phyloP scores from a whole-genome alignment of 2,888 invertebrate species.

The Amblyjoppa fuscipennis region DNA sequence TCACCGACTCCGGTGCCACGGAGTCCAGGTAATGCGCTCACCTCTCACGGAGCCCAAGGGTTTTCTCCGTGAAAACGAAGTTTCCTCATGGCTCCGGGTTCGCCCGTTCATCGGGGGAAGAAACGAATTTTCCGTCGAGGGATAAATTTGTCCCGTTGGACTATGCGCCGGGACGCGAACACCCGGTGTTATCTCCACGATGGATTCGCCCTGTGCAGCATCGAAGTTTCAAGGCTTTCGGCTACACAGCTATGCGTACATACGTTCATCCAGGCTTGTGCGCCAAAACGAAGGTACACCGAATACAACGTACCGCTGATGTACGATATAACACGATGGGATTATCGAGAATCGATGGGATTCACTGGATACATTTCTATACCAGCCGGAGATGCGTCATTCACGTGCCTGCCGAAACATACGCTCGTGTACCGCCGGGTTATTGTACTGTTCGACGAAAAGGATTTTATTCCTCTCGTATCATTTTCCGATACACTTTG shows the following conservation, averaged over 20 bases:
- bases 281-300: slow-evolving; percentile 11
- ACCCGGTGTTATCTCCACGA: not conserved
- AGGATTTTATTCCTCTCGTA: not conserved
- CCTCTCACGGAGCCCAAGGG: slow-evolving; percentile 48
- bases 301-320: slow-evolving; percentile 48
- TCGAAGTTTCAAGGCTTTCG: not conserved
- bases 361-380: slow-evolving; percentile 41
- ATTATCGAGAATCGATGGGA: slow-evolving; percentile 64
- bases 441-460: slow-evolving; percentile 16
- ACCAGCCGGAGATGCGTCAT: slow-evolving; percentile 27
- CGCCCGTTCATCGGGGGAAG: slow-evolving; percentile 2
- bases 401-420: slow-evolving; percentile 22
- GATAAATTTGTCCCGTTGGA: slow-evolving; percentile 60
- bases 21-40: slow-evolving; percentile 46
- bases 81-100: slow-evolving; percentile 38
- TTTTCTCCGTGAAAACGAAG: slow-evolving; percentile 64
- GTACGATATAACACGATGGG: slow-evolving; percentile 63
- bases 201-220: not conserved
- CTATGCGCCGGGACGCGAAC: slow-evolving; percentile 24
- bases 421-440: slow-evolving; percentile 4
- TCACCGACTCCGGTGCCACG: slow-evolving; percentile 32
- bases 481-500: no score
- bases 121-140: slow-evolving; percentile 37
- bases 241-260: not conserved
- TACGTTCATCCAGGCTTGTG: not conserved